Conservation (phyloP, 2,113 vertebrate genomes). For the Campylomormyrus tamandua region DNA sequence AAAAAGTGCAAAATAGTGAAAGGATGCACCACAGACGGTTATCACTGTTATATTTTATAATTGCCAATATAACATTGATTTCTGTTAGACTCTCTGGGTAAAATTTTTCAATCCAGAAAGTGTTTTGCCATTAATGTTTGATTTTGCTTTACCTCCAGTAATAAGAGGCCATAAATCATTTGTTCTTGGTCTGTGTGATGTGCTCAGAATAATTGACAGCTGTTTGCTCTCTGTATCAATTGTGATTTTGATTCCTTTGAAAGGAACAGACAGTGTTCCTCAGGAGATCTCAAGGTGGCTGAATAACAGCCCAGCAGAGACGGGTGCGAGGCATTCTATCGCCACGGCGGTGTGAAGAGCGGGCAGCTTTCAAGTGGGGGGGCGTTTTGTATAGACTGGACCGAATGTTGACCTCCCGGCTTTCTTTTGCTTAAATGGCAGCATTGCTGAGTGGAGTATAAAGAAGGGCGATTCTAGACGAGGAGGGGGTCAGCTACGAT, state of each 20-base stretch:
- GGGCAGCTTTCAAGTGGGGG: background rate
- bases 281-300: slow-evolving; percentile 4
- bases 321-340: background rate
- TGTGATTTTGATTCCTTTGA: slow-evolving; percentile 9
- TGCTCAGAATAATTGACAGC: background rate
- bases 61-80: background rate
- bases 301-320: background rate
- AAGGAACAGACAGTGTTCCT: background rate
- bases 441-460: background rate
- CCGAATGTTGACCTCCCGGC: background rate
- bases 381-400: background rate
- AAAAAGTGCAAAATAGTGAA: background rate
- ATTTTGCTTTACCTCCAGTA: background rate
- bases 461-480: background rate
- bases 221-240: background rate
- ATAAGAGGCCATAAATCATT: slow-evolving; percentile 10
- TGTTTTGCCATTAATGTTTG: background rate
- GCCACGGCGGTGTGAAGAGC: background rate
- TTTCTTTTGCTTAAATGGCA: background rate
- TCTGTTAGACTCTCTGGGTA: background rate
- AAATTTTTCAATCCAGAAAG: background rate
- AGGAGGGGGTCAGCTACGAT: background rate
- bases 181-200: slow-evolving; percentile 11
- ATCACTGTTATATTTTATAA: background rate
- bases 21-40: background rate